A percentile compares a stretch with the other conserved stretches of the same genome.
Evolutionary conservation across 2,888 invertebrate species (phyloP).

Genomic region (Tanytarsus gracilentus): DNA sequence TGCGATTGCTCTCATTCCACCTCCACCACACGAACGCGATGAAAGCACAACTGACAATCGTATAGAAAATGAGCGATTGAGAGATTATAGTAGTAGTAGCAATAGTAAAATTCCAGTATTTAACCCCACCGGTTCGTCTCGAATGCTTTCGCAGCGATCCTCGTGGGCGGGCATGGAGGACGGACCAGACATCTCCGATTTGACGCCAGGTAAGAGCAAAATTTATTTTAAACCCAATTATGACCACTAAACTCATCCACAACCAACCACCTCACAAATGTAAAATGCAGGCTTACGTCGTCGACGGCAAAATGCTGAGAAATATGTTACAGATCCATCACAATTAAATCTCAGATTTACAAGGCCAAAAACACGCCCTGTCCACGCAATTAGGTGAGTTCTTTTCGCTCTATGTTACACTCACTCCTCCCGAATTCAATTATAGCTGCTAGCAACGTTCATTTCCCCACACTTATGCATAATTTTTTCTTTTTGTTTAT

Average conservation of each 20-base stretch:
- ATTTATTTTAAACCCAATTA: background rate
- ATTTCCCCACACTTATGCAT: background rate
- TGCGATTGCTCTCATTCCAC: conserved; percentile 31
- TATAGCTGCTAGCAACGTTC: conserved; percentile 21
- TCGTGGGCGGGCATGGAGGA: conserved; percentile 56
- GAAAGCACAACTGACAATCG: conserved; percentile 31
- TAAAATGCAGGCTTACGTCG: conserved; percentile 52
- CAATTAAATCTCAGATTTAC: conserved; percentile 74
- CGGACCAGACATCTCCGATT: conserved; percentile 42
- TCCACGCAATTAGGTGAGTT: conserved; percentile 40
- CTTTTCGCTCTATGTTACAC: background rate
- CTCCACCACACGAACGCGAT: conserved; percentile 31
- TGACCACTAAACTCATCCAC: background rate
- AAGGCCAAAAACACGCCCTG: conserved; percentile 50
- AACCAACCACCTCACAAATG: background rate
- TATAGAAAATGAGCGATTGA: conserved; percentile 11
- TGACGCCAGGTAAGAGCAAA: conserved; percentile 47
- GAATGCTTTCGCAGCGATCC: conserved; percentile 56
- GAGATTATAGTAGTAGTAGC: conserved; percentile 29
- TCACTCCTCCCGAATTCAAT: conserved; percentile 4
- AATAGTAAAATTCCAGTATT: conserved; percentile 57
- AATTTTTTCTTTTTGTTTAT: background rate
- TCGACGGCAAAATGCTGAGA: conserved; percentile 66
- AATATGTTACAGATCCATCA: conserved; percentile 76
- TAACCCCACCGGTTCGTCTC: conserved; percentile 43